Evolutionary conservation across 2,888 invertebrate species (phyloP), one percentile per base, ranked within the genome.

Genomic region (Agrotis puta): DNA sequence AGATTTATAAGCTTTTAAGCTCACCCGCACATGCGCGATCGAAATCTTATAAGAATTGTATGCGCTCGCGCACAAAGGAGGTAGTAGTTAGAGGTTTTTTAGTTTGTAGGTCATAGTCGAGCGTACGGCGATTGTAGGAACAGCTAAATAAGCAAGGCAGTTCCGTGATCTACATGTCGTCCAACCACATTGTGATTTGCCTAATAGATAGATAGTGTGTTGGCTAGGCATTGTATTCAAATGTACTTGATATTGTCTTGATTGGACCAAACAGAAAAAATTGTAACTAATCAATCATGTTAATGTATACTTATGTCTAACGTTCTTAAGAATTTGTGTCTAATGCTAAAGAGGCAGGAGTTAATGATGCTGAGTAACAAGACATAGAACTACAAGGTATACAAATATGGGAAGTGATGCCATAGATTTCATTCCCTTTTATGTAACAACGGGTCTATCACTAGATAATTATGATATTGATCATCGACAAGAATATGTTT

Each of bases 1-100:
- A 90, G 93, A 94, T 94, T 94, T 94, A 94, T 93, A 92, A 92
- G 92, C 93, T 92, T 92, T 92, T 89, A 90, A 93, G 89, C 91
- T 89, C 90, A 93, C 92, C 81, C 92, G 91, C 92, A 93, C 92
- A 89, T 64, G 53, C 59, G 9, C 57, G 58, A 54, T 76, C 64
- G 0, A 76, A 78, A 82, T 84, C 85, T 81, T 86, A 83, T 86
- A 86, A 86, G 84, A 85, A 81, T 77, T 78, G 74, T 85, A 85
- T 88, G 85, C 88, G 87, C 90, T 82, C 74, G 82, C 83, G 83
- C 85, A 88, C 88, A 87, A 88, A 87, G 84, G 50, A 61, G 73
- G 64, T 24, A 53, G 24, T 79, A 58, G 48, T 87, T 88, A 88
- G 73, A 88, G 88, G 89, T 92, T 93, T 94, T 93, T 94, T 93